A percentile compares a stretch with the other conserved stretches of the same genome.
These are phyloP conservation scores for Etheostoma spectabile DNA, from an alignment of 2,113 vertebrate genomes.

Conservation along the genomic window DNA sequence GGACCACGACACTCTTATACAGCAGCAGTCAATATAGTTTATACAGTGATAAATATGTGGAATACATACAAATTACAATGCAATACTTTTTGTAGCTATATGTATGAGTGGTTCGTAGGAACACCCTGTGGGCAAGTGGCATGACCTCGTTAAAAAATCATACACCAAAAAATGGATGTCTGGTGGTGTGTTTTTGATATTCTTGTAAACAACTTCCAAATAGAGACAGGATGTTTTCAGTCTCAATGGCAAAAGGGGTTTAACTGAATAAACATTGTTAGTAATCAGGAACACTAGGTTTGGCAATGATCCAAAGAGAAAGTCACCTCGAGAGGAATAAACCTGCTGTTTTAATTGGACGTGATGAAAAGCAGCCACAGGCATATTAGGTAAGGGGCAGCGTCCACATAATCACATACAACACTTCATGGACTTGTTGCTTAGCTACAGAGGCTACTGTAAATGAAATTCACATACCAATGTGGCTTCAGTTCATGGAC, in stretches of 20 bases:
- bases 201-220: neutral
- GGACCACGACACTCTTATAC: too few relatives aligned
- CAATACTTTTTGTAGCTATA: too few relatives aligned
- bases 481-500: neutral
- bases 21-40: too few relatives aligned
- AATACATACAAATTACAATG: too few relatives aligned
- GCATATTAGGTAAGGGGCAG: neutral
- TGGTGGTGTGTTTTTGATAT: neutral
- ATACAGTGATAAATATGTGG: too few relatives aligned
- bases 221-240: neutral
- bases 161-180: neutral
- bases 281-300: neutral
- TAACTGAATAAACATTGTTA: neutral
- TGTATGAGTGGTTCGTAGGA: too few relatives aligned
- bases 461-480: neutral
- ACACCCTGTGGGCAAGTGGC: too few relatives aligned
- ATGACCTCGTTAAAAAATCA: too few relatives aligned
- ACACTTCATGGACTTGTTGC: neutral
- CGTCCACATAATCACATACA: neutral
- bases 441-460: neutral
- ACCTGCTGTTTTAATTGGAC: neutral
- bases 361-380: neutral
- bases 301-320: neutral
- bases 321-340: neutral
- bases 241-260: neutral